Evolutionary conservation across 1,140 invertebrate genomes (phyloP), one percentile per base, ranked within the genome.

Genomic region (Elymnias hypermnestra): DNA sequence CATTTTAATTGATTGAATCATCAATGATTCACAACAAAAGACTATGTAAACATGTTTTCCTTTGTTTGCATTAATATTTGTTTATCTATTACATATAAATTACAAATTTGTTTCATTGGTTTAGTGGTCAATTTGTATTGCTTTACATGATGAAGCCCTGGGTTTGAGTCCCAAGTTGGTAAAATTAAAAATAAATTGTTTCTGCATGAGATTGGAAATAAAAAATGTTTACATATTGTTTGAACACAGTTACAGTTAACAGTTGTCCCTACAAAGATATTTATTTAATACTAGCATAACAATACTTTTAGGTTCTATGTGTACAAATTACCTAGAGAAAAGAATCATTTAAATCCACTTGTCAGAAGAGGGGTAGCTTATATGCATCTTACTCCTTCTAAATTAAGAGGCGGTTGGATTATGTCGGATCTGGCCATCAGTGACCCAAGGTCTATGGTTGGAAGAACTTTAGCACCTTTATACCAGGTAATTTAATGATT

Each of bases 271-370:
- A n/a, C n/a, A n/a, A n/a, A n/a, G n/a, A n/a, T n/a, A n/a, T n/a
- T n/a, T n/a, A n/a, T n/a, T n/a, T n/a, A n/a, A n/a, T n/a, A n/a
- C n/a, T n/a, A n/a, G n/a, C n/a, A n/a, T n/a, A n/a, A n/a, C n/a
- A n/a, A n/a, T n/a, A n/a, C n/a, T 33, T 33, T 15, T 15, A 96
- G 95, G 94, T 96, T 90, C 83, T 91, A 94, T 58, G 73, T 94
- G 12, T 96, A 96, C 71, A 96, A 97, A 85, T 65, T 96, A 53
- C 95, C 95, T 7, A 90, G 90, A 67, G 82, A 92, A 46, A 70
- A 87, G 28, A 66, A 89, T 26, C 86, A 86, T 35, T 62, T 83
- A 4, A 89, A 90, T 58, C 72, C 79, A 1, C 50, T 90, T 1
- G 86, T 93, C 12, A 87, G 87, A 40, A 63, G 86, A 52, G 94